Conservation (phyloP, 2,113 vertebrate species). For the Planiliza haematocheilus region DNA sequence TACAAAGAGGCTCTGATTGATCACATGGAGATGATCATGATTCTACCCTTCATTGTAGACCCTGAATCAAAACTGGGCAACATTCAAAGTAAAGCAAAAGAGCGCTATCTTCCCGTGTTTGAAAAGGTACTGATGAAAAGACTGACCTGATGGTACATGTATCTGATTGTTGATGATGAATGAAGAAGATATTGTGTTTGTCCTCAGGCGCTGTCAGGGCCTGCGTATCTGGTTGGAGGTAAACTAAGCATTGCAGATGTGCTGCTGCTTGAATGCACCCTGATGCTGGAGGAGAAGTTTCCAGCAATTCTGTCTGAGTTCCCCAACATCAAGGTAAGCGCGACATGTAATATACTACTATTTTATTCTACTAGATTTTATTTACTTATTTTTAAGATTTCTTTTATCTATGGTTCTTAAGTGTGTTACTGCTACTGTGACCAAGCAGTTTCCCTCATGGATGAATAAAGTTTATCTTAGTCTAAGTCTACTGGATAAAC, state of each 20-base stretch:
- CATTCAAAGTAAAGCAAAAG: slow-evolving; percentile 81
- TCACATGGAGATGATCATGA: slow-evolving; percentile 86
- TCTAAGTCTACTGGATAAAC: no score
- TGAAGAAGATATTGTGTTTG: neutral
- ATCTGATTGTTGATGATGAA: neutral
- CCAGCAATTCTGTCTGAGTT: slow-evolving; percentile 83
- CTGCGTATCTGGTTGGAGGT: slow-evolving; percentile 88
- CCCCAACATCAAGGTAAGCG: slow-evolving; percentile 86
- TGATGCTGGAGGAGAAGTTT: slow-evolving; percentile 88
- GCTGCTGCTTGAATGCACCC: slow-evolving; percentile 87
- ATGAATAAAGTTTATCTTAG: no score
- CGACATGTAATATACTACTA: no score
- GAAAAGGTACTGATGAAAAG: slow-evolving; percentile 85
- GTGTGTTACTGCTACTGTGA: no score
- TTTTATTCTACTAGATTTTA: no score
- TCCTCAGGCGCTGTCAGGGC: slow-evolving; percentile 83
- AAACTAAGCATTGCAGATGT: slow-evolving; percentile 89
- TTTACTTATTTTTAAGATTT: no score
- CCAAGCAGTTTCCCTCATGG: no score
- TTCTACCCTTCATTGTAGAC: slow-evolving; percentile 76
- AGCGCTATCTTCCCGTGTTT: slow-evolving; percentile 88
- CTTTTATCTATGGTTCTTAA: no score
- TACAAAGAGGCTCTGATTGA: slow-evolving; percentile 88
- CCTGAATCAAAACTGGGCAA: slow-evolving; percentile 75
- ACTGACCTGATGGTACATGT: neutral